Evolutionary conservation across 2,797 vertebrate species (phyloP).

Genomic region (Hypotaenidia philippensis): DNA sequence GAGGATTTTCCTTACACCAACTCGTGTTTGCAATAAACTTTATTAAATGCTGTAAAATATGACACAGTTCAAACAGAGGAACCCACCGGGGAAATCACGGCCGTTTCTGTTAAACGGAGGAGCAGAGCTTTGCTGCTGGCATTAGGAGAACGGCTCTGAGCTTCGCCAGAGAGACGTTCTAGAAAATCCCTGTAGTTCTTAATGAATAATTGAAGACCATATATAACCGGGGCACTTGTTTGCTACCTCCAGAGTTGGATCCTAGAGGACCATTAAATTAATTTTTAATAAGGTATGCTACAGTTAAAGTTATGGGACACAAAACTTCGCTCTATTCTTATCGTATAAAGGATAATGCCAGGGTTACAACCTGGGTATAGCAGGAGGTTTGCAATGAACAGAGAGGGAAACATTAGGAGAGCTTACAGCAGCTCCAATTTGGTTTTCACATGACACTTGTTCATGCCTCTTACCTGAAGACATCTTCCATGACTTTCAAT

Average conservation of each 20-base stretch:
- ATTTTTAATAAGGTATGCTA: slow-evolving; percentile 56
- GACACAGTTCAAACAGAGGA: slow-evolving; percentile 21
- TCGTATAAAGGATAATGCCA: neutral
- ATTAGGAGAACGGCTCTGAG: slow-evolving; percentile 11
- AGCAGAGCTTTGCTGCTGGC: slow-evolving; percentile 17
- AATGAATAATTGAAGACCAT: slow-evolving; percentile 67
- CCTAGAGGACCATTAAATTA: slow-evolving; percentile 60
- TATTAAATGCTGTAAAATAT: slow-evolving; percentile 45
- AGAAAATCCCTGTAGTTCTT: slow-evolving; percentile 37
- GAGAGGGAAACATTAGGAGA: neutral
- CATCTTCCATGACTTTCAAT: neutral
- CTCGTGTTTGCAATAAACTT: slow-evolving; percentile 16
- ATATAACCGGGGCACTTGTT: neutral
- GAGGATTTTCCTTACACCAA: neutral
- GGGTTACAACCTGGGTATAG: neutral
- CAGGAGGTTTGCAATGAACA: neutral
- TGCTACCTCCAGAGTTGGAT: slow-evolving; percentile 37
- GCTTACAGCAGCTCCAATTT: neutral
- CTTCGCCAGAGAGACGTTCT: neutral
- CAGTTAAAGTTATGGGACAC: slow-evolving; percentile 5
- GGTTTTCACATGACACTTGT: neutral
- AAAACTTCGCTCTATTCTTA: neutral
- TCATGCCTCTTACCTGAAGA: neutral
- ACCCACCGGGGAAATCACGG: slow-evolving; percentile 38
- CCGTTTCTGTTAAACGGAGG: slow-evolving; percentile 46